Percentiles rank a stretch among this genome's conserved stretches.
Conservation (phyloP, 2,888 invertebrate species). For the Patella depressa region DNA sequence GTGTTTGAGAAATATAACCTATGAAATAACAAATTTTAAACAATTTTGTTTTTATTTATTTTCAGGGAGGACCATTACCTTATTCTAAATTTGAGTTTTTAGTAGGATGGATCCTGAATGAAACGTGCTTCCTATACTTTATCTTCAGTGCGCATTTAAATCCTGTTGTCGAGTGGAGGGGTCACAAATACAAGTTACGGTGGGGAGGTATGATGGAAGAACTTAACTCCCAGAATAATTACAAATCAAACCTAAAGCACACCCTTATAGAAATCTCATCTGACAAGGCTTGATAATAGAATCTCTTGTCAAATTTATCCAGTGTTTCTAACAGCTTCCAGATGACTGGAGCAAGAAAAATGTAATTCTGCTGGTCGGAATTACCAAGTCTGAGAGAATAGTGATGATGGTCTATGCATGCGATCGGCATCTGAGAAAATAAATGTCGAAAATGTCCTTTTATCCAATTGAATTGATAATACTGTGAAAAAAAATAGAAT, state of each 20-base stretch:
- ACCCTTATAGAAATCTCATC: not conserved
- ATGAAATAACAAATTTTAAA: no score
- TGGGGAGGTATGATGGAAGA: constrained; percentile 94
- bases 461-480: not conserved
- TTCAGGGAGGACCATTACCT: constrained; percentile 88
- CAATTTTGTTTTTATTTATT: constrained; percentile 48
- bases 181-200: constrained; percentile 85
- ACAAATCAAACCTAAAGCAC: constrained; percentile 24
- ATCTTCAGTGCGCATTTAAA: constrained; percentile 88
- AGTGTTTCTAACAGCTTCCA: no score
- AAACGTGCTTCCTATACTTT: constrained; percentile 89
- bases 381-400: no score
- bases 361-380: no score
- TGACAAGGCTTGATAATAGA: not conserved
- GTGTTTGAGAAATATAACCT: no score
- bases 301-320: no score
- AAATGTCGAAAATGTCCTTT: no score
- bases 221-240: constrained; percentile 39
- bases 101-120: constrained; percentile 94
- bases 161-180: constrained; percentile 94
- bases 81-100: constrained; percentile 96
- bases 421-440: no score
- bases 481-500: not conserved
- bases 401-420: no score
- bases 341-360: no score